These are phyloP conservation scores for Trissonchulus sp. DNA, from an alignment of 2,888 invertebrate species.

Conservation along the genomic window DNA sequence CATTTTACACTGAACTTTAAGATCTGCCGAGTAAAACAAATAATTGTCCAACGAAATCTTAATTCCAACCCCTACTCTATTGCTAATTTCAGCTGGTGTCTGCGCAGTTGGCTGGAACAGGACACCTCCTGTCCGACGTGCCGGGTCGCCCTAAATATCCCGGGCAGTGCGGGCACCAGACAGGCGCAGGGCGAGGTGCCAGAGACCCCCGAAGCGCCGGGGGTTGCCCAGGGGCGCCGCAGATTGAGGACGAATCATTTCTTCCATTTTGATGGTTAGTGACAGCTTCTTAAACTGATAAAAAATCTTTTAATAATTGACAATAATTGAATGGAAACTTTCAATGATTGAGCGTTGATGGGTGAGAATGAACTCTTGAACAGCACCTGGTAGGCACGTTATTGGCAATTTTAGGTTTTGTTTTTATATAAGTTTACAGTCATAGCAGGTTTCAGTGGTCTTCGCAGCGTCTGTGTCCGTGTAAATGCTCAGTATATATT, in stretches of 20 bases:
- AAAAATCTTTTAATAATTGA: not conserved
- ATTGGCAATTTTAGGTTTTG: conserved; percentile 15
- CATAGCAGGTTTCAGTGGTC: too few species aligned
- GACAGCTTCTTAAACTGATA: conserved; percentile 43
- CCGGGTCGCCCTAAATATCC: conserved; percentile 63
- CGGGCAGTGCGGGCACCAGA: conserved; percentile 30
- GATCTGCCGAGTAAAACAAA: too few species aligned
- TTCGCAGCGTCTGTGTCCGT: too few species aligned
- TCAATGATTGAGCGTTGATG: conserved; percentile 1
- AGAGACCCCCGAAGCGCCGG: not conserved
- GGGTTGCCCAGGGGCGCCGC: not conserved
- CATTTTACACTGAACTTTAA: too few species aligned
- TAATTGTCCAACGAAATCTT: too few species aligned
- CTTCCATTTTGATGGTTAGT: conserved; percentile 54
- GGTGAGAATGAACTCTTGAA: not conserved
- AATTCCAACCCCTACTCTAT: not conserved
- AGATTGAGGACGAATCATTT: conserved; percentile 53
- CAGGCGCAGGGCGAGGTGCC: conserved; percentile 20
- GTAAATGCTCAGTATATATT: too few species aligned
- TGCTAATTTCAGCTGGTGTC: conserved; percentile 62
- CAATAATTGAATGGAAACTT: not conserved
- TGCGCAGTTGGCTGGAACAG: conserved; percentile 83
- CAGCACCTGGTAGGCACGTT: not conserved
- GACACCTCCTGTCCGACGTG: conserved; percentile 86
- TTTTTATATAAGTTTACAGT: too few species aligned